These are phyloP conservation scores for Propithecus perrieri DNA, from an alignment of 2,797 vertebrate species.

Conservation along the genomic window DNA sequence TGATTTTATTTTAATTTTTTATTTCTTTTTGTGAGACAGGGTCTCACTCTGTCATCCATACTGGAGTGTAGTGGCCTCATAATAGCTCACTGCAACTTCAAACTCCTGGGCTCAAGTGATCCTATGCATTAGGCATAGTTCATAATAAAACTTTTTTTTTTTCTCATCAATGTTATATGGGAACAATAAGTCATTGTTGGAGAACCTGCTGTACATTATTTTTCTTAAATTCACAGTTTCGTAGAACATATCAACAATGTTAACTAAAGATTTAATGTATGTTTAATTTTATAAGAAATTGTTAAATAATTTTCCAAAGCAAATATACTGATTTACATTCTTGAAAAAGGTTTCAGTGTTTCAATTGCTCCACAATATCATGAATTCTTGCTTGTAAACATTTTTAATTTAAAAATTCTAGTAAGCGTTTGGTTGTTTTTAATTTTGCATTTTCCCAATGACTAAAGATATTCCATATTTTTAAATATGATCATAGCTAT, in stretches of 20 bases:
- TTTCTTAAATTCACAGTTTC: not conserved
- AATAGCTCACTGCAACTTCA: not conserved
- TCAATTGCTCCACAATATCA: not conserved
- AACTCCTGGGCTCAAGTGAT: too few species aligned
- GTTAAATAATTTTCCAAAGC: not conserved
- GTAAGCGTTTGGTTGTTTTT: not conserved
- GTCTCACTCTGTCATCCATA: too few species aligned
- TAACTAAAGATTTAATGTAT: not conserved
- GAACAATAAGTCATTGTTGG: not conserved
- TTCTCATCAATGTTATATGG: not conserved
- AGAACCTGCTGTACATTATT: not conserved
- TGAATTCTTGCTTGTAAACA: not conserved
- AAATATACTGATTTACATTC: not conserved
- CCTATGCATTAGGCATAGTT: not conserved
- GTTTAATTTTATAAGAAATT: not conserved
- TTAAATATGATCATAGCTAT: not conserved
- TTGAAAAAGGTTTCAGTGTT: not conserved
- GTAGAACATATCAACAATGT: not conserved
- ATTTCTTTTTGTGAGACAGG: not conserved
- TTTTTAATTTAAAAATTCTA: not conserved
- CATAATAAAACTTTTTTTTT: not conserved
- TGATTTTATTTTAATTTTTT: not conserved
- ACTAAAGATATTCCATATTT: not conserved
- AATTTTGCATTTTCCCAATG: not conserved
- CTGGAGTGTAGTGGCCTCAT: too few species aligned